Evolutionary conservation across 2,113 vertebrate species (phyloP), one percentile per base, ranked within the genome.

Genomic region (Microcebus ravelobensis): DNA sequence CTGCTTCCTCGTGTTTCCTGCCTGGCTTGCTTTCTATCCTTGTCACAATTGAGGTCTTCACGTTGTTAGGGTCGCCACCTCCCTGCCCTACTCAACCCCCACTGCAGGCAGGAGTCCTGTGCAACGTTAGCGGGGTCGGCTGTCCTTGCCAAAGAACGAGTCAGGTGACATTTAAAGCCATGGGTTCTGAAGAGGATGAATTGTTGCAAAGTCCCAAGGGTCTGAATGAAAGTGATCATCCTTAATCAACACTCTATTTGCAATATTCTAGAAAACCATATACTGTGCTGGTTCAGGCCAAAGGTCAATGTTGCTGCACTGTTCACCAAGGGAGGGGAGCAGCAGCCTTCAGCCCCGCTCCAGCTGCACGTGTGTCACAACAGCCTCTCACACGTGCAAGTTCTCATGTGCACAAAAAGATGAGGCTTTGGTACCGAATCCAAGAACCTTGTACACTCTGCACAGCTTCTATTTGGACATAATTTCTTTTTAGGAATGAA

Each of bases 401-500:
- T 97, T 81, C 90, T 98, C 95, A 97, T 86, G 18, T 85, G 96
- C 94, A 96, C 96, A 96, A 91, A 96, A 91, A 97, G 87, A 85
- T 23, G 13, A 27, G 96, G 79, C 94, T 57, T 84, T 89, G 81
- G 92, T 94, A 91, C 97, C 70, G 70, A 94, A 87, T 83, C 93
- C 39, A 67, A 84, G 77, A 94, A 96, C 97, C 97, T 93, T 84
- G 97, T 97, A 95, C 97, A 97, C 97, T 92, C 96, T 83, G 93
- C 87, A 97, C 91, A 97, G 98, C 96, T 98, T 98, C 98, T 98
- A 91, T 96, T 94, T 6, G 97, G 98, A 98, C 96, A 87, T 95
- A 90, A 96, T 98, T 98, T 98, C 97, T 97, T 98, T 96, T 95
- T 98, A 98, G 98, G 98, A 98, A 99, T 98, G 98, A 99, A 99